Evolutionary conservation across 1,140 invertebrate species (phyloP).

Genomic region (Pogonomyrmex barbatus): DNA sequence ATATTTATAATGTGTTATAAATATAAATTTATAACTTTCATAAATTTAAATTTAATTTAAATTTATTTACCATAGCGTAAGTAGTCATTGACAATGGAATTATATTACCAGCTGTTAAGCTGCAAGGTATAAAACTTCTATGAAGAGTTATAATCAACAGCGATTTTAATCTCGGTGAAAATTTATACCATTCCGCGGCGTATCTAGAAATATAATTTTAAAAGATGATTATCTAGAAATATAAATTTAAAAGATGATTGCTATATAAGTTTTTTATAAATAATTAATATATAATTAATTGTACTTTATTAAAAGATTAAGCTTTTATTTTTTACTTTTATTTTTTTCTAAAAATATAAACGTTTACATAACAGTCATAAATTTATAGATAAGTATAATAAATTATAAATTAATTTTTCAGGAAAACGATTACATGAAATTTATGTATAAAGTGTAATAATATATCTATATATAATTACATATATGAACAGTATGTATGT

Average conservation of each 20-base stretch:
- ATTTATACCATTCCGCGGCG: slow-evolving; percentile 40
- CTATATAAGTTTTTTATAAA: neutral
- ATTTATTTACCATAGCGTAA: neutral
- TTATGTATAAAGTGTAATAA: too few relatives aligned
- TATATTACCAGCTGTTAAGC: slow-evolving; percentile 40
- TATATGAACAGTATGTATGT: too few relatives aligned
- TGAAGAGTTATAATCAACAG: slow-evolving; percentile 34
- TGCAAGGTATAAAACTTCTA: slow-evolving; percentile 7
- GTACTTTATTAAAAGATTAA: too few relatives aligned
- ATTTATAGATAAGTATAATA: too few relatives aligned
- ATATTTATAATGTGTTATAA: neutral
- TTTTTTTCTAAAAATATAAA: too few relatives aligned
- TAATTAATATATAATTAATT: neutral
- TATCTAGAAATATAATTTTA: slow-evolving; percentile 8
- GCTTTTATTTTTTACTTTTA: too few relatives aligned
- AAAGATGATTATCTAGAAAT: neutral
- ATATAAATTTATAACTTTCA: neutral
- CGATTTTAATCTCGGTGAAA: slow-evolving; percentile 35
- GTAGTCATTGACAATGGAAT: slow-evolving; percentile 26
- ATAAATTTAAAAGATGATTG: too few relatives aligned
- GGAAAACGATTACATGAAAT: too few relatives aligned
- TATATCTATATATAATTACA: too few relatives aligned
- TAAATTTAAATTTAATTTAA: too few relatives aligned
- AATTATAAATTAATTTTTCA: too few relatives aligned
- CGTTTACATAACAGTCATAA: too few relatives aligned